Conservation (phyloP, 2,113 vertebrate species). For the Synchiropus splendidus region DNA sequence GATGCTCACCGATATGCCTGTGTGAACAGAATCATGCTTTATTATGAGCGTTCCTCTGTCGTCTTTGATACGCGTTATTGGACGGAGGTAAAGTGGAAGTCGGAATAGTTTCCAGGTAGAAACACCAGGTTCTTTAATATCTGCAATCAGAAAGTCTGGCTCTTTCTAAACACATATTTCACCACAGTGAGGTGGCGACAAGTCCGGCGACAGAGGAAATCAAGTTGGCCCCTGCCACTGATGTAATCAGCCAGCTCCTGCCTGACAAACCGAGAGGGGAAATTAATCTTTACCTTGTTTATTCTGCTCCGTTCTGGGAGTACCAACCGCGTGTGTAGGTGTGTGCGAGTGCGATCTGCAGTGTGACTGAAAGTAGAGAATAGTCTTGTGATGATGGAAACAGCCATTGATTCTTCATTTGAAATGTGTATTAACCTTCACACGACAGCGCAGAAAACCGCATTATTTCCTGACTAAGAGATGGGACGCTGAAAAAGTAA, state of each 20-base stretch:
- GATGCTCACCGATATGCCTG: slow-evolving; percentile 90
- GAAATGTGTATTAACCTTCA: too few relatives aligned
- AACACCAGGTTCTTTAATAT: too few relatives aligned
- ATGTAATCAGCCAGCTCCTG: slow-evolving; percentile 40
- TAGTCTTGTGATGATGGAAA: too few relatives aligned
- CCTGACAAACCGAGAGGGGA: slow-evolving; percentile 36
- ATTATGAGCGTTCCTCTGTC: too few relatives aligned
- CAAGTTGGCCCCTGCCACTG: slow-evolving; percentile 26
- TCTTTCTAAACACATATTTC: slow-evolving; percentile 13
- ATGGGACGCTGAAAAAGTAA: too few relatives aligned
- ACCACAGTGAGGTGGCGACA: slow-evolving; percentile 14
- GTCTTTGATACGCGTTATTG: too few relatives aligned
- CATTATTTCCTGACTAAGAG: too few relatives aligned
- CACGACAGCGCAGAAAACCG: too few relatives aligned
- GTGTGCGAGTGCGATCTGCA: slow-evolving; percentile 11
- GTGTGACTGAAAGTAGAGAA: too few relatives aligned
- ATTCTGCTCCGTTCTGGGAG: slow-evolving; percentile 18
- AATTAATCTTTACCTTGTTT: slow-evolving; percentile 54
- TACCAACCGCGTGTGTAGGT: slow-evolving; percentile 7
- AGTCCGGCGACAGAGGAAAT: slow-evolving; percentile 43
- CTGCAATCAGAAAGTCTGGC: slow-evolving; percentile 19
- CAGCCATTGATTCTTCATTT: too few relatives aligned
- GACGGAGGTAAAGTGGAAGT: too few relatives aligned
- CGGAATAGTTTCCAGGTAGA: too few relatives aligned
- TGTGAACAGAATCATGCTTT: slow-evolving; percentile 6